phyloP scores from a whole-genome alignment of 2,113 vertebrate species.

The Hemicordylus capensis region DNA sequence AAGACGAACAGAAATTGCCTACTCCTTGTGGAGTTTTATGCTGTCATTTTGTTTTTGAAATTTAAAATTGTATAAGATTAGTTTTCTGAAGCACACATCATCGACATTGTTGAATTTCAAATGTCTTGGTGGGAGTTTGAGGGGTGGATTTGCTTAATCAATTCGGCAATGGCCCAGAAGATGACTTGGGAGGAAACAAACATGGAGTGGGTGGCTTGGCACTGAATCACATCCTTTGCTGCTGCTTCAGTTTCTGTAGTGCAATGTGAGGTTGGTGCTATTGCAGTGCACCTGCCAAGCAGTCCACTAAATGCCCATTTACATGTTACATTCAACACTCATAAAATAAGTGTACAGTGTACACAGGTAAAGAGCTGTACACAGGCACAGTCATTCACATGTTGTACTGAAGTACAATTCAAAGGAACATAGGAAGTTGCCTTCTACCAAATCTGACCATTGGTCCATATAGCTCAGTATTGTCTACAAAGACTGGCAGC shows the following conservation, averaged over 20 bases:
- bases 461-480: no score
- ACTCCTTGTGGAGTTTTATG: neutral
- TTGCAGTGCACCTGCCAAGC: neutral
- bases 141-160: neutral
- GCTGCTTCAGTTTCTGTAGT: neutral
- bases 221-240: neutral
- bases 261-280: no score
- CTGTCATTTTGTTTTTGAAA: neutral
- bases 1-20: neutral
- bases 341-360: no score
- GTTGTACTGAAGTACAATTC: no score
- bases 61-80: neutral
- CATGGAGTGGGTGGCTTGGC: neutral
- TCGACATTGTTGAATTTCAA: neutral
- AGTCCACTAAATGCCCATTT: no score
- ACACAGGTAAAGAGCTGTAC: no score
- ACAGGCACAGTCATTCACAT: no score
- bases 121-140: neutral
- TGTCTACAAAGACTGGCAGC: no score
- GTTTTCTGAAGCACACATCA: neutral
- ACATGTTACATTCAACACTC: no score
- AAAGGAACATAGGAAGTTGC: no score
- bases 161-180: neutral
- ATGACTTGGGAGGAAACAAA: neutral
- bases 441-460: no score